phyloP scores from a whole-genome alignment of 1,140 invertebrate genomes.

The Calycopis cecrops region DNA sequence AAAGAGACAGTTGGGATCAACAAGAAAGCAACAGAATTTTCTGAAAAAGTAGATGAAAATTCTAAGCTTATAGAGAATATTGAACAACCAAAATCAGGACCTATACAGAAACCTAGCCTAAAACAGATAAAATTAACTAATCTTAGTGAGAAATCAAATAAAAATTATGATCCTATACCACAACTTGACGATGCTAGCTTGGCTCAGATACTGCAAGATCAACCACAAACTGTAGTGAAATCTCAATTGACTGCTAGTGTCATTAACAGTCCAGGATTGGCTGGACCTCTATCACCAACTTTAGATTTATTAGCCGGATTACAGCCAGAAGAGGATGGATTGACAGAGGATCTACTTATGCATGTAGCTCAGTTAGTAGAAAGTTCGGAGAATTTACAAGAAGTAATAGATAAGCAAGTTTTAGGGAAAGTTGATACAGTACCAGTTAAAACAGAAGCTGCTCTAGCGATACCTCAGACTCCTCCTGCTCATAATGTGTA shows the following conservation, averaged over 20 bases:
- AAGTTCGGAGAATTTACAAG: conserved; percentile 79
- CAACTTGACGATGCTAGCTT: conserved; percentile 68
- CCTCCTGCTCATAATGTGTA: conserved; percentile 33
- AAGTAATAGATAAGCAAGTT: conserved; percentile 80
- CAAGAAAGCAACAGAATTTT: conserved; percentile 48
- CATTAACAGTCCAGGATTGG: conserved; percentile 55
- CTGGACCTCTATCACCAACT: conserved; percentile 66
- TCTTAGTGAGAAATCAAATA: conserved; percentile 43
- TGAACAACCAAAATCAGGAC: conserved; percentile 43
- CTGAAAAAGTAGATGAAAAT: conserved; percentile 35
- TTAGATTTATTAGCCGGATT: conserved; percentile 66
- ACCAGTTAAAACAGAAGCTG: conserved; percentile 36
- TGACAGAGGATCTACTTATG: conserved; percentile 80
- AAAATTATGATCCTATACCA: conserved; percentile 59
- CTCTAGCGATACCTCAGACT: conserved; percentile 19
- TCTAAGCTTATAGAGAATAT: conserved; percentile 32
- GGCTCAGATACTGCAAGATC: conserved; percentile 66
- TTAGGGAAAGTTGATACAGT: conserved; percentile 68
- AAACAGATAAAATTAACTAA: conserved; percentile 40
- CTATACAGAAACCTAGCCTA: conserved; percentile 45
- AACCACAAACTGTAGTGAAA: conserved; percentile 39
- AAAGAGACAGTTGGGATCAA: conserved; percentile 24
- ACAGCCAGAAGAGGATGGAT: conserved; percentile 76
- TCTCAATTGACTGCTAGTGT: conserved; percentile 67
- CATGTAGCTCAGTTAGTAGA: conserved; percentile 81